phyloP scores from a whole-genome alignment of 2,888 invertebrate genomes.

The Thera britannica region DNA sequence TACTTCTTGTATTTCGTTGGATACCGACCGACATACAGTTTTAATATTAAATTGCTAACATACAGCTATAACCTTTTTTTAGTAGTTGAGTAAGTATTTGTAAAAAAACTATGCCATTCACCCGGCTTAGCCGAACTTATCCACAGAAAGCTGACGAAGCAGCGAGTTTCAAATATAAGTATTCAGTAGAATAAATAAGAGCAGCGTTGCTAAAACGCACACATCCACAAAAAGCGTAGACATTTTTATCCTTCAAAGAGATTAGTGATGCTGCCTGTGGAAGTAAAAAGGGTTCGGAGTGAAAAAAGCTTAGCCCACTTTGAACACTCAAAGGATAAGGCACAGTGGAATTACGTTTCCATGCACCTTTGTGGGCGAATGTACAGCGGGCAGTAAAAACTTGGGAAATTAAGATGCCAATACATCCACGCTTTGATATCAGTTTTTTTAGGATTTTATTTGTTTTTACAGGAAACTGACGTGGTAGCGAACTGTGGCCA shows the following conservation, averaged over 20 bases:
- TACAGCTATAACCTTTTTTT: too few relatives aligned
- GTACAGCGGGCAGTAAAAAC: conserved; percentile 1
- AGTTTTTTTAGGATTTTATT: conserved; percentile 9
- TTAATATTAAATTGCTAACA: too few relatives aligned
- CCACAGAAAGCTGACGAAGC: too few relatives aligned
- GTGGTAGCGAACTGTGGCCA: neutral
- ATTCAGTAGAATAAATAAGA: too few relatives aligned
- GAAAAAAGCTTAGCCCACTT: neutral
- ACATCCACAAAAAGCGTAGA: neutral
- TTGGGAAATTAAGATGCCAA: conserved; percentile 5
- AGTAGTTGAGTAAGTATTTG: too few relatives aligned
- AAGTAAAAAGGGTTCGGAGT: neutral
- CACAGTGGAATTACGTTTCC: neutral
- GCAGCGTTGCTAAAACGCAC: neutral
- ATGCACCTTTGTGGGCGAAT: conserved; percentile 3
- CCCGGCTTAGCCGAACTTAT: too few relatives aligned
- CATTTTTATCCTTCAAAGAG: neutral
- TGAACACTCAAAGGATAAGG: neutral
- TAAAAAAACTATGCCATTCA: too few relatives aligned
- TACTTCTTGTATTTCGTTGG: too few relatives aligned
- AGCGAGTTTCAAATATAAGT: too few relatives aligned
- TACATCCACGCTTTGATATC: neutral
- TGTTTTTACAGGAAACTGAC: neutral
- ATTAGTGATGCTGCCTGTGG: neutral
- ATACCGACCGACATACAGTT: too few relatives aligned